These are phyloP conservation scores for Mormyrus hasselquistii DNA, from an alignment of 2,797 vertebrate species.

Conservation along the genomic window DNA sequence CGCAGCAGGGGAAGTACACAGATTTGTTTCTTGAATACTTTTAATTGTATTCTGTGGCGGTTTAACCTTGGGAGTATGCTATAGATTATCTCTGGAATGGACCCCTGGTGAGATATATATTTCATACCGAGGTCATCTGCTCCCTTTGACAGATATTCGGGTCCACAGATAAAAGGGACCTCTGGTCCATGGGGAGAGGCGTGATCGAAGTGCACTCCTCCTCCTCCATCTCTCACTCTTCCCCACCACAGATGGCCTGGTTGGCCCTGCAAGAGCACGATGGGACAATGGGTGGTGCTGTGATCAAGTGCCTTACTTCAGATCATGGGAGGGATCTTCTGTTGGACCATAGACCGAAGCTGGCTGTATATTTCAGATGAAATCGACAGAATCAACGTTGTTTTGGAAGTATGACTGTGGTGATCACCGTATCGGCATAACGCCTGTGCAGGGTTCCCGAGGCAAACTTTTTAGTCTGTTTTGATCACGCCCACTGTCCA, in stretches of 20 bases:
- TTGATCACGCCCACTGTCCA: background rate
- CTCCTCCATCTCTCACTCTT: background rate
- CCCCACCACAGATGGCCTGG: background rate
- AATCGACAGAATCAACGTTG: background rate
- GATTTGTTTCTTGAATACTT: background rate
- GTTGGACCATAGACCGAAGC: background rate
- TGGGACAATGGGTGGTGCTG: background rate
- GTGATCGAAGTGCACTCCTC: background rate
- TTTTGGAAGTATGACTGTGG: background rate
- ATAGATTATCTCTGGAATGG: slow-evolving; percentile 3
- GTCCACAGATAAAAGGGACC: slow-evolving; percentile 4
- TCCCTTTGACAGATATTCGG: background rate
- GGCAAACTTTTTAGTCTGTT: background rate
- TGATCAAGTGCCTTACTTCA: background rate
- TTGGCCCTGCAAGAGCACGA: background rate
- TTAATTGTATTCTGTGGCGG: background rate
- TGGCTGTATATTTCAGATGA: background rate
- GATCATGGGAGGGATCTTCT: background rate
- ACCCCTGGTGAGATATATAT: background rate
- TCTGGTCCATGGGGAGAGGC: background rate
- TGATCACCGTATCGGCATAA: background rate
- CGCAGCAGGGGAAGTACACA: background rate
- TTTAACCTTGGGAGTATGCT: slow-evolving; percentile 9
- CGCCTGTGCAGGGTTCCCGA: background rate
- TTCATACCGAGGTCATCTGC: background rate